Percentiles rank a stretch among this genome's conserved stretches.
These are phyloP conservation scores for Crotalus viridis DNA, from an alignment of 2,113 vertebrate species.

Conservation along the genomic window DNA sequence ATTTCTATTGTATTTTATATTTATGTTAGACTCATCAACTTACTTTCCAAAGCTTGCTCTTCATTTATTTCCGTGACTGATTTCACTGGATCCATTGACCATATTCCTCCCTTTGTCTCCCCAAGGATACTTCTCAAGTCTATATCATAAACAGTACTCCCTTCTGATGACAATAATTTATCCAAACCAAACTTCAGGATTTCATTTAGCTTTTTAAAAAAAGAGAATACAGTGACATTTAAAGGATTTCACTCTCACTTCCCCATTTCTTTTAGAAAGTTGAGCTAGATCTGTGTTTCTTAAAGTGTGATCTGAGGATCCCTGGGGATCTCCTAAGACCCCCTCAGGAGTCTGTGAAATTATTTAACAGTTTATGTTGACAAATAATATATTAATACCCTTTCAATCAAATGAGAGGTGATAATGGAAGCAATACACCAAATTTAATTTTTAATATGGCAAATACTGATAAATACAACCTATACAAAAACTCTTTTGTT, in stretches of 20 bases:
- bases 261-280: background rate
- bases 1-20: accelerated
- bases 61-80: constrained; percentile 50
- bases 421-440: background rate
- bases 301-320: background rate
- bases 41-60: constrained; percentile 63
- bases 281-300: accelerated
- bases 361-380: background rate
- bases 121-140: constrained; percentile 84
- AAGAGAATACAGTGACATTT: constrained; percentile 21
- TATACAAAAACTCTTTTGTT: background rate
- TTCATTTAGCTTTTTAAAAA: constrained; percentile 75
- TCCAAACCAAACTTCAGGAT: constrained; percentile 92
- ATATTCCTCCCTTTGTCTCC: constrained; percentile 72
- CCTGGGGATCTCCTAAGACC: background rate
- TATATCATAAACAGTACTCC: constrained; percentile 79
- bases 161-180: constrained; percentile 84
- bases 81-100: constrained; percentile 69
- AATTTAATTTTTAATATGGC: background rate
- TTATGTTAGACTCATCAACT: constrained; percentile 38
- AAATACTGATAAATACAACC: background rate
- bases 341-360: background rate
- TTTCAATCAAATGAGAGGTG: background rate
- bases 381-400: background rate
- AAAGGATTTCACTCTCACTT: background rate